Base-by-base conservation (phyloP, 2,888 invertebrate species). In the Drosophila longiperda region DNA sequence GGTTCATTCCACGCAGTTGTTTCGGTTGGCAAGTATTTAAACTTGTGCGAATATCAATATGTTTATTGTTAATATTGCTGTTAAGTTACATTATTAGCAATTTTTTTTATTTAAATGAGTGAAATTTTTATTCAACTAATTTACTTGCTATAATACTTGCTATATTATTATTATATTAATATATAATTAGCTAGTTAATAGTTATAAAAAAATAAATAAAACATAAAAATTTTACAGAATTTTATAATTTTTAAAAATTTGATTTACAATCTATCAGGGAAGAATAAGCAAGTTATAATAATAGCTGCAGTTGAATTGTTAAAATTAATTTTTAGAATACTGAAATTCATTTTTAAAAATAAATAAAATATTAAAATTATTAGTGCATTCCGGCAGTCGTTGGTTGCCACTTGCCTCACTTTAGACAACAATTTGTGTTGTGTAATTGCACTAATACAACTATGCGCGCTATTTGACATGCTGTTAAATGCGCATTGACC, bases 401-500 rank as follows among this genome's bases (percentile, higher is more conserved):
- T 55, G 38, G 20, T 54, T 33, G 6, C 11, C 7, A 15, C 2
- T 59, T 33, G 33, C 3, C 36, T 1, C 4, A 12, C 11, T 50
- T 66, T 40, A n/a, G 62, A 34, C 70, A 57, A 29, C 50, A 38
- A 50, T 52, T 64, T 48, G 68, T 66, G 42, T 62, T 61, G 66
- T 60, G 61, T n/a, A 54, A 32, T 34, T 50, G 23, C 60, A 66
- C 52, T 60, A 60, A 64, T 29, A 42, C 66, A 73, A 80, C 66
- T 68, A 59, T 63, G 33, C 34, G 54, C 60, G 63, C 66, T 88
- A 71, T 88, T 88, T 81, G 72, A 67, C 65, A 74, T 72, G 69
- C 78, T 62, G 70, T 78, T 80, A 84, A 86, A 66, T 88, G 88
- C 78, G 58, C 82, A 76, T 64, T 78, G 82, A 77, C 87, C 86